Evolutionary conservation across 2,113 vertebrate genomes (phyloP).

Genomic region (Corapipo altera): DNA sequence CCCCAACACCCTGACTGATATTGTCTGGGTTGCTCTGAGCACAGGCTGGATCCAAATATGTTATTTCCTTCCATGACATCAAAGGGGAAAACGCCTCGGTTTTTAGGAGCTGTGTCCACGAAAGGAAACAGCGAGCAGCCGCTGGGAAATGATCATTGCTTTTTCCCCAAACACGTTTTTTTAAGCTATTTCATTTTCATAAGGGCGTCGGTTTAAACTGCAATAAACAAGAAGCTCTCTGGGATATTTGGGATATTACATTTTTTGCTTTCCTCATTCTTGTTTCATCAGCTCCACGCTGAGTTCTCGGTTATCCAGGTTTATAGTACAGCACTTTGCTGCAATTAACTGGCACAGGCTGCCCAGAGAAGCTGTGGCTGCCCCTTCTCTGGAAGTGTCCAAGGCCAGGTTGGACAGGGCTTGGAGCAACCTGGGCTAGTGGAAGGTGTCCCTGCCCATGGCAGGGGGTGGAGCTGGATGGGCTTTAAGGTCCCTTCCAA

Average conservation of each 20-base stretch:
- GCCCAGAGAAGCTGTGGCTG: not conserved
- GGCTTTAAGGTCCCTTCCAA: not conserved
- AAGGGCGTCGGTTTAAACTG: not conserved
- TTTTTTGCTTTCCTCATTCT: not conserved
- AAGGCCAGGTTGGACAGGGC: not conserved
- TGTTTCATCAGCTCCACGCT: not conserved
- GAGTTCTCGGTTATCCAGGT: not conserved
- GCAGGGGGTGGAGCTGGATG: no score
- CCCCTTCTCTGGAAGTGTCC: not conserved
- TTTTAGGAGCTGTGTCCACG: not conserved
- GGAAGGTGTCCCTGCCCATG: not conserved
- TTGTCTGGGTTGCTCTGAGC: not conserved
- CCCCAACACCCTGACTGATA: not conserved
- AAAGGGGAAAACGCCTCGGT: not conserved
- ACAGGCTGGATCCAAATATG: not conserved
- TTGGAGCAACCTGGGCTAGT: not conserved
- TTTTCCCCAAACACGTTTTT: not conserved
- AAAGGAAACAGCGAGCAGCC: accelerated
- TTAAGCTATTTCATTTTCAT: not conserved
- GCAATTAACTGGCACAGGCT: not conserved
- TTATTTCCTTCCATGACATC: slow-evolving; percentile 45
- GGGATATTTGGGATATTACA: not conserved
- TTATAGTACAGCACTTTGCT: not conserved
- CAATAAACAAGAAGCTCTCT: not conserved
- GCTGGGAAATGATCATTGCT: not conserved